phyloP scores from a whole-genome alignment of 1,140 invertebrate genomes.

The Cryptotermes secundus region DNA sequence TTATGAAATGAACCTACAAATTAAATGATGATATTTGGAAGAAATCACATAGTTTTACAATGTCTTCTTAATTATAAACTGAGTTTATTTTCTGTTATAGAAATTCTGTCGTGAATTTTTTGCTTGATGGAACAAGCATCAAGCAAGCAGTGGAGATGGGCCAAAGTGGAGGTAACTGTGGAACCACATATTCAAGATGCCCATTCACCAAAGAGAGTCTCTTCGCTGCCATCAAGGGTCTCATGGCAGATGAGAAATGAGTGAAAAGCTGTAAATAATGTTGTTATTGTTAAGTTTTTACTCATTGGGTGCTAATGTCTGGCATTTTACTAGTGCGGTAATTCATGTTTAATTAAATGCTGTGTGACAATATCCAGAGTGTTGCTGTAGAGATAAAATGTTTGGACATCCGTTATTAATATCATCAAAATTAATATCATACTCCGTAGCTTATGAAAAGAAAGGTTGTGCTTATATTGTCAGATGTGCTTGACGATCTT shows the following conservation, averaged over 20 bases:
- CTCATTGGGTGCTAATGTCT: too few relatives aligned
- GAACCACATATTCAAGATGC: conserved; percentile 59
- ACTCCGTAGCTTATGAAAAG: too few relatives aligned
- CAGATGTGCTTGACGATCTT: too few relatives aligned
- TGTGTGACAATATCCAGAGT: background rate
- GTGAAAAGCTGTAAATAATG: background rate
- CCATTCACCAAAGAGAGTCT: conserved; percentile 63
- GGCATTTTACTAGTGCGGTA: background rate
- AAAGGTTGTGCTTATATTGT: too few relatives aligned
- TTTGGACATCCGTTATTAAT: too few relatives aligned
- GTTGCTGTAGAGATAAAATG: too few relatives aligned
- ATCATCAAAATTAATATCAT: too few relatives aligned
- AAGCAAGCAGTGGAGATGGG: conserved; percentile 73
- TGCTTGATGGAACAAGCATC: conserved; percentile 72
- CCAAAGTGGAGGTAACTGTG: conserved; percentile 59
- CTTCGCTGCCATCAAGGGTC: conserved; percentile 25
- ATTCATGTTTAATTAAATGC: background rate
- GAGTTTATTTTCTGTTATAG: conserved; percentile 49
- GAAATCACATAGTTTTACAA: too few relatives aligned
- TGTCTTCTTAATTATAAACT: background rate
- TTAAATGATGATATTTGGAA: too few relatives aligned
- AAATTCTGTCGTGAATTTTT: conserved; percentile 68
- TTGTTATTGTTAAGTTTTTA: conserved; percentile 5
- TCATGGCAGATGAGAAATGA: conserved; percentile 18
- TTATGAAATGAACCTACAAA: too few relatives aligned